Conservation (phyloP, 2,113 vertebrate genomes). For the Megatriorchis doriae region DNA sequence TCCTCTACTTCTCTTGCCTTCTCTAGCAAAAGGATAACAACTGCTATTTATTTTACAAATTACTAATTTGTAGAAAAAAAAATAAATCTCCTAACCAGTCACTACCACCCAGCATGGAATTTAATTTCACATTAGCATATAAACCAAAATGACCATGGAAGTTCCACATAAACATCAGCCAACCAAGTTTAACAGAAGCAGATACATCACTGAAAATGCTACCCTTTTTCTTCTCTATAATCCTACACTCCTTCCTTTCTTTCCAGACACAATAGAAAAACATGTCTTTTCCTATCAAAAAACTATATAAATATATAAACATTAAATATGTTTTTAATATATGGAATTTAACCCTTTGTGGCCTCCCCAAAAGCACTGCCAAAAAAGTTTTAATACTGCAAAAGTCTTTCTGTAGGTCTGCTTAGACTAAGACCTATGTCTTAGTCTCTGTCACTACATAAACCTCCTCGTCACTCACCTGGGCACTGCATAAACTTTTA, state of each 20-base stretch:
- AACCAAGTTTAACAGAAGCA: background rate
- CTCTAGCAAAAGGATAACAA: background rate
- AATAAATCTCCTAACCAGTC: background rate
- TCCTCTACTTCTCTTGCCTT: background rate
- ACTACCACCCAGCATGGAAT: background rate
- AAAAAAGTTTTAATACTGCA: background rate
- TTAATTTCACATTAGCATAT: background rate
- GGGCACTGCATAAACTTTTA: background rate
- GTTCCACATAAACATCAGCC: background rate
- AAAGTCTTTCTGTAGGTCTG: background rate
- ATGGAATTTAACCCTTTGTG: background rate
- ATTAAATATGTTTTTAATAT: background rate
- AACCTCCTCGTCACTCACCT: background rate
- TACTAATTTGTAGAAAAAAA: background rate
- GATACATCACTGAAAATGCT: background rate
- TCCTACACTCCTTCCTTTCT: background rate
- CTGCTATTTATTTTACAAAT: background rate
- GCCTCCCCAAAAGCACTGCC: background rate
- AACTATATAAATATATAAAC: background rate
- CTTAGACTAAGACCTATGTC: background rate
- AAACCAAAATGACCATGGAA: background rate
- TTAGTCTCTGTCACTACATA: background rate
- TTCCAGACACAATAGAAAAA: background rate
- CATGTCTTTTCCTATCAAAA: rapidly evolving
- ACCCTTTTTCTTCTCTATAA: background rate